Base-by-base conservation (phyloP, 2,888 invertebrate species). In the Calameuta idolon region DNA sequence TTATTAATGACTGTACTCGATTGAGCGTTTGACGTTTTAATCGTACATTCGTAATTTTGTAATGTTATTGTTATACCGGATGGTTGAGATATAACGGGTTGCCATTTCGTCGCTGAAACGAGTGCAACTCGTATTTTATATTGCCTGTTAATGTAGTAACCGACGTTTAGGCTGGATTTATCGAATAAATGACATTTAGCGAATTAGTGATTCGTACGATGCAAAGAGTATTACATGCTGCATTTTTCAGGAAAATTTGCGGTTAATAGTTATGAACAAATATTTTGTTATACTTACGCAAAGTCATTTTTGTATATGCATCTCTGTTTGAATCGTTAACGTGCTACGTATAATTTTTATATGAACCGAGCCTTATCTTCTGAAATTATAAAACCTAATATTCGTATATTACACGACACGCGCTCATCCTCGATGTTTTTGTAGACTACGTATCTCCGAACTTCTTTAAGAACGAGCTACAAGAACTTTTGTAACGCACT, bases 261-360 rank as follows among this genome's bases (percentile, higher is more conserved):
- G 82, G 82, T 82, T 83, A 79, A 35, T 79, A 82, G 80, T 79
- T 80, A 81, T 78, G 78, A 83, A 71, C 81, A 76, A 81, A 82
- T 83, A 83, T 82, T 83, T 83, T 83, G 81, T 83, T 83, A 83
- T 82, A 82, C 78, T 77, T 75, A 77, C 79, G 80, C 84, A 83
- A 55, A 82, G 81, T 80, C 81, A 83, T 83, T 84, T 83, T 84
- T 84, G 83, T 84, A 84, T 84, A 83, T 80, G 83, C 82, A 84
- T 83, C 84, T 84, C 83, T 83, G 83, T 82, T 84, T 78, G 77
- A 84, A 81, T 84, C 83, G 84, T 84, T 84, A 80, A 76, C 37
- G 73, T 76, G 33, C 40, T 76, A 71, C 40, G 77, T 79, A 83
- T 77, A 77, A 81, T 83, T 82, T 81, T 83, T 82, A 83, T 78